These are phyloP conservation scores for Microcebus griseorufus DNA, from an alignment of 2,113 vertebrate genomes.

Conservation along the genomic window DNA sequence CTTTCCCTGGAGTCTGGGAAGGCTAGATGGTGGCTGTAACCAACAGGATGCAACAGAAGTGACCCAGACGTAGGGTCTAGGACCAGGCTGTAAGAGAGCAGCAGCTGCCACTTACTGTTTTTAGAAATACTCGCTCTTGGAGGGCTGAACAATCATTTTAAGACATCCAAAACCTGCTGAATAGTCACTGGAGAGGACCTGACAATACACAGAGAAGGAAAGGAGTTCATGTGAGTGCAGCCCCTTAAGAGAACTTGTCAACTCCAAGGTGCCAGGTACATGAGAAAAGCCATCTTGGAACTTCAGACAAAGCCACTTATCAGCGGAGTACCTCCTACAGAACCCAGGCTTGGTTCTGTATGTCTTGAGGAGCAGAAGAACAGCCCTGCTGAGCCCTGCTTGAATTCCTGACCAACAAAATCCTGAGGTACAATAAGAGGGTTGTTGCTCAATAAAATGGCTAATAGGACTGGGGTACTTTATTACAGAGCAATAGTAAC, in stretches of 20 bases:
- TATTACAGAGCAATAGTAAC: background rate
- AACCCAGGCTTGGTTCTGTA: background rate
- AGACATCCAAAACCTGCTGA: background rate
- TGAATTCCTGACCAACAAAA: background rate
- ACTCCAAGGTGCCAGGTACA: background rate
- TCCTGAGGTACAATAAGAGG: background rate
- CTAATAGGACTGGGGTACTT: background rate
- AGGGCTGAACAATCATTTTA: background rate
- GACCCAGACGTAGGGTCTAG: background rate
- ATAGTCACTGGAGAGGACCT: background rate
- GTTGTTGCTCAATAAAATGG: background rate
- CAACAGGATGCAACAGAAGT: too few relatives aligned
- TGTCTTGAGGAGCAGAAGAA: accelerated
- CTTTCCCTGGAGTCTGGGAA: background rate
- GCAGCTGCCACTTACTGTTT: background rate
- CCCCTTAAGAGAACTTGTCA: background rate
- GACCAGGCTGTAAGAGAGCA: background rate
- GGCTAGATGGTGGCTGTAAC: background rate
- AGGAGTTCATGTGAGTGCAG: background rate
- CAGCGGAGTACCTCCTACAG: background rate
- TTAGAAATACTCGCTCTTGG: background rate
- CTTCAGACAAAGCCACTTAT: background rate
- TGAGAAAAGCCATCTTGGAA: background rate
- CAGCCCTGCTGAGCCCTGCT: background rate
- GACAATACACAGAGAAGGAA: background rate